phyloP scores from a whole-genome alignment of 2,797 vertebrate species.

The Zenarchopterus dispar region DNA sequence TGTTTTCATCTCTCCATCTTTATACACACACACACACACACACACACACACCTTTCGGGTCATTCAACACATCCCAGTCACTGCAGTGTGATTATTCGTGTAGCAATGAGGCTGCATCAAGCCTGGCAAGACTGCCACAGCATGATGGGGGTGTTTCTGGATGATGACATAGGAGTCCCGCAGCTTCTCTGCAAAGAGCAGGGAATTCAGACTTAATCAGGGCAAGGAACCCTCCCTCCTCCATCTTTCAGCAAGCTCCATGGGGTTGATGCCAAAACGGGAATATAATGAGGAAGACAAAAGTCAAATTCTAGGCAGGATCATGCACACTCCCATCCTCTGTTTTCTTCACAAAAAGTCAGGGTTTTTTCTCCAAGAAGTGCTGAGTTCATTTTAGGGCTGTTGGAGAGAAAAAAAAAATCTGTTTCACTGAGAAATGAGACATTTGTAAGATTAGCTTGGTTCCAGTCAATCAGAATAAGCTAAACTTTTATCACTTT shows the following conservation, averaged over 20 bases:
- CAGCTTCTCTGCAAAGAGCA: conserved; percentile 58
- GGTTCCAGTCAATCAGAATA: conserved; percentile 43
- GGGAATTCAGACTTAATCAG: conserved; percentile 72
- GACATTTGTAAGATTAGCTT: conserved; percentile 68
- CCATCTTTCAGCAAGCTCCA: conserved; percentile 38
- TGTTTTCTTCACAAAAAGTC: conserved; percentile 28
- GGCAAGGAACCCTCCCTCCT: conserved; percentile 49
- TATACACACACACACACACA: conserved; percentile 16
- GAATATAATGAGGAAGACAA: conserved; percentile 52
- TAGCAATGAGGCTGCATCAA: conserved; percentile 50
- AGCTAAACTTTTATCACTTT: conserved; percentile 47
- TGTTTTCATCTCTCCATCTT: conserved; percentile 19
- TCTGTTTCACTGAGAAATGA: conserved; percentile 47
- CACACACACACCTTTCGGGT: conserved; percentile 22
- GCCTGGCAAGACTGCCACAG: conserved; percentile 49
- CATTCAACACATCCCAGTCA: conserved; percentile 49
- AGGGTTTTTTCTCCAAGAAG: conserved; percentile 51
- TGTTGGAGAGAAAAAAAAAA: conserved; percentile 37
- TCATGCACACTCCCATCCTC: conserved; percentile 12
- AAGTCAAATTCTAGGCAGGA: conserved; percentile 45
- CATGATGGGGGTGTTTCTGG: conserved; percentile 59
- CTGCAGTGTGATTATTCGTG: conserved; percentile 68
- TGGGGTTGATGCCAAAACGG: conserved; percentile 49
- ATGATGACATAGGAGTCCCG: conserved; percentile 67
- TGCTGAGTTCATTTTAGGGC: conserved; percentile 54